Evolutionary conservation across 2,797 vertebrate species (phyloP), one percentile per base, ranked within the genome.

Genomic region (Orientallactaga sibirica): DNA sequence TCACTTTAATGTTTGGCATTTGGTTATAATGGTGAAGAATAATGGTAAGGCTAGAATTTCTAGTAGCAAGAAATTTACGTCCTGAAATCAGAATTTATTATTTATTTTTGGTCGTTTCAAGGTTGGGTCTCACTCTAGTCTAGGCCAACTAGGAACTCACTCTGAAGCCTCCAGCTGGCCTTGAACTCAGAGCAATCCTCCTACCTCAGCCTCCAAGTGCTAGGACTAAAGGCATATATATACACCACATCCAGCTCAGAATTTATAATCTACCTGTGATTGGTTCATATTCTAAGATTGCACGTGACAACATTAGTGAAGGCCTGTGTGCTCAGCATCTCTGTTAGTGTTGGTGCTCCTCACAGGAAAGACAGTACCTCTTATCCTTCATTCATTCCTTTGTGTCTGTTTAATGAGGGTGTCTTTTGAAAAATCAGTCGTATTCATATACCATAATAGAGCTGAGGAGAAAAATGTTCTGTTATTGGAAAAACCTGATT

Each of bases 381-480:
- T 97, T 94, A 91, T 96, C 95, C 88, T 97, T 97, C 96, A 96
- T 96, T 96, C 96, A 97, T 94, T 97, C 58, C 70, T 96, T 93
- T 83, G 75, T 91, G 83, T 77, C 91, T 81, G 94, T 92, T 86
- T 96, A 55, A 82, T 96, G 74, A 95, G 89, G 66, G 95, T 95
- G 85, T 91, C 82, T 70, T 85, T 96, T 4, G 0, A 55, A 95
- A 96, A 62, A 94, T 71, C 43, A 95, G 66, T 52, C 55, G 14
- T 96, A 95, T 78, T 96, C 94, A 80, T 33, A 58, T 52, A 81
- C 27, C 76, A 27, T 64, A 70, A 79, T 90, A 92, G 81, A 73
- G 86, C 76, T 70, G 43, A 75, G 64, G 41, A 91, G 19, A 96
- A 61, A 82, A 75, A 41, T 29, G 0, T 76, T 94, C n/a, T 9